Evolutionary conservation across 2,888 invertebrate species (phyloP).

Genomic region (Stenoptilia bipunctidactyla): DNA sequence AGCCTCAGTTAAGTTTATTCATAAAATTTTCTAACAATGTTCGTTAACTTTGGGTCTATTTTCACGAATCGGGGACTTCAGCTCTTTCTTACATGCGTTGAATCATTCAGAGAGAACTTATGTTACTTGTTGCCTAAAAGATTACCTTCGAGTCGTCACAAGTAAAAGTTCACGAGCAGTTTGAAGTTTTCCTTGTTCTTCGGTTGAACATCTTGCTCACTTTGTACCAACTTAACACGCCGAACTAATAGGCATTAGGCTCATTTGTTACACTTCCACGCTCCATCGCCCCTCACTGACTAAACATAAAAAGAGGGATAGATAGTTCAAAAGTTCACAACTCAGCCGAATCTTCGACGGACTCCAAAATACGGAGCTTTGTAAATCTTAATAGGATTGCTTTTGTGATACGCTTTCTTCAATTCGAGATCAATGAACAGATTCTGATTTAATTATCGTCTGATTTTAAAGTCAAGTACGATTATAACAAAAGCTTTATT

Average conservation of each 20-base stretch:
- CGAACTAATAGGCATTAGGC: conserved; percentile 60
- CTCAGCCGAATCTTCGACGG: conserved; percentile 26
- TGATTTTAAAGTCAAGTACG: no score
- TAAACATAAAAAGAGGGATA: conserved; percentile 40
- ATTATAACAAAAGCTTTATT: no score
- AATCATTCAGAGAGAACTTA: neutral
- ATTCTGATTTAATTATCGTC: neutral
- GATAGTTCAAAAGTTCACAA: conserved; percentile 33
- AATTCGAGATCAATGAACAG: conserved; percentile 1
- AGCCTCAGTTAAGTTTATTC: no score
- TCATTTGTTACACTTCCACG: conserved; percentile 58
- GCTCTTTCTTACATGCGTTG: neutral
- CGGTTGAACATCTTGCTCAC: conserved; percentile 37
- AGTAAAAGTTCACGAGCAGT: conserved; percentile 20
- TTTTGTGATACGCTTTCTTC: neutral
- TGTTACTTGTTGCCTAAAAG: conserved; percentile 8
- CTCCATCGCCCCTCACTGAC: conserved; percentile 46
- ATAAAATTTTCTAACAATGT: neutral
- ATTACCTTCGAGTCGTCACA: conserved; percentile 11
- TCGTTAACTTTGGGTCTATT: conserved; percentile 1
- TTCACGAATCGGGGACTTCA: neutral
- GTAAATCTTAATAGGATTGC: conserved; percentile 1
- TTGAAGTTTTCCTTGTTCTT: conserved; percentile 39
- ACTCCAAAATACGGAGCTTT: neutral
- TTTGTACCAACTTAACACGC: conserved; percentile 59